These are phyloP conservation scores for Onychomys arenicola DNA, from an alignment of 2,797 vertebrate species.

Conservation along the genomic window DNA sequence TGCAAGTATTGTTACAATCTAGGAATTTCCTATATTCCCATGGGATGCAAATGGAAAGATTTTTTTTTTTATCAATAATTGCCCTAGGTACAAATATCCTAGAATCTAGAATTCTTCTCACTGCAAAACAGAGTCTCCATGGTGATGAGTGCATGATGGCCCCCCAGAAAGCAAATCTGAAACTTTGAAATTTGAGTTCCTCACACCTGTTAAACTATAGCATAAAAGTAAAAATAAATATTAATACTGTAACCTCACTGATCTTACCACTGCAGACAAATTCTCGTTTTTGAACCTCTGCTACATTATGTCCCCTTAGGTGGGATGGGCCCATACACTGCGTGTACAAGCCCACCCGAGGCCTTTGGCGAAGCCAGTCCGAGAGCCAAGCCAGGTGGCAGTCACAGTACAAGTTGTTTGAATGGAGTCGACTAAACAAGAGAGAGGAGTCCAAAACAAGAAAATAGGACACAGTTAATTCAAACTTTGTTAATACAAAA, in stretches of 20 bases:
- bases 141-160: background rate
- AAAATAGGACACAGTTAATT: background rate
- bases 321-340: slow-evolving; percentile 97
- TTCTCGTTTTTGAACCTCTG: slow-evolving; percentile 98
- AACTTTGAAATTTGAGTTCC: background rate
- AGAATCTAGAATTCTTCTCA: background rate
- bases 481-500: background rate
- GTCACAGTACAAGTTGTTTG: slow-evolving; percentile 98
- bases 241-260: background rate
- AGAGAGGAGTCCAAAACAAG: slow-evolving; percentile 44
- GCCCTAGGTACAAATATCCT: background rate
- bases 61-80: background rate
- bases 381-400: slow-evolving; percentile 99
- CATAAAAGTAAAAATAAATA: accelerated
- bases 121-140: background rate
- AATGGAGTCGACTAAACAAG: slow-evolving; percentile 94
- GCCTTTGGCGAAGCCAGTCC: slow-evolving; percentile 97
- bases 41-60: background rate
- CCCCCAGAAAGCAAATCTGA: background rate
- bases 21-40: background rate
- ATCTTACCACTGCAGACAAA: slow-evolving; percentile 96
- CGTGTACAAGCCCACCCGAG: slow-evolving; percentile 97
- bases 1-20: background rate
- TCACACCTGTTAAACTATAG: accelerated
- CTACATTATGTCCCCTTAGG: slow-evolving; percentile 97